A percentile compares a stretch with the other conserved stretches of the same genome.
phyloP scores from a whole-genome alignment of 2,113 vertebrate species.

The Phainopepla nitens region DNA sequence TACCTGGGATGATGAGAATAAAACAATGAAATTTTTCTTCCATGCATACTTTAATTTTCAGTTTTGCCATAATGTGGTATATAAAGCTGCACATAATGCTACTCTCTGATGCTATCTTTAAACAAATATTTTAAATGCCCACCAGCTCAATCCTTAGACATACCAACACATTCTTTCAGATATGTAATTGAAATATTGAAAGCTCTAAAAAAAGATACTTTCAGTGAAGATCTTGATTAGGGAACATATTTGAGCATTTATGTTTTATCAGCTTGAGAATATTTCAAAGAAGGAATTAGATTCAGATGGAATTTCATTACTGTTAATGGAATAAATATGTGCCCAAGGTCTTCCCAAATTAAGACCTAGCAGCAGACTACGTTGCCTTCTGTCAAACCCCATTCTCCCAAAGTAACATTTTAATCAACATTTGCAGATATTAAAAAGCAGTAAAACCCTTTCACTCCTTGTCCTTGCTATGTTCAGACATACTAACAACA shows the following conservation, averaged over 20 bases:
- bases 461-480: neutral
- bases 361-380: neutral
- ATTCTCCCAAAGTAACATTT: neutral
- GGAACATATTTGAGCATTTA: neutral
- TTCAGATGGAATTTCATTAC: neutral
- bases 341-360: neutral
- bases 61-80: neutral
- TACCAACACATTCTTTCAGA: neutral
- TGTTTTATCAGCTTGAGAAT: neutral
- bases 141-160: neutral
- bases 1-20: neutral
- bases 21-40: neutral
- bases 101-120: neutral
- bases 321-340: neutral
- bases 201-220: neutral
- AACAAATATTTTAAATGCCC: neutral
- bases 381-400: neutral
- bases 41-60: neutral
- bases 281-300: neutral
- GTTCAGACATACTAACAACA: accelerated
- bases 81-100: neutral
- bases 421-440: neutral
- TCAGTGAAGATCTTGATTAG: neutral
- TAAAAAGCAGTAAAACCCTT: neutral
- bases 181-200: neutral